A percentile compares a stretch with the other conserved stretches of the same genome.
phyloP scores from a whole-genome alignment of 2,113 vertebrate species.

The Lagopus muta region DNA sequence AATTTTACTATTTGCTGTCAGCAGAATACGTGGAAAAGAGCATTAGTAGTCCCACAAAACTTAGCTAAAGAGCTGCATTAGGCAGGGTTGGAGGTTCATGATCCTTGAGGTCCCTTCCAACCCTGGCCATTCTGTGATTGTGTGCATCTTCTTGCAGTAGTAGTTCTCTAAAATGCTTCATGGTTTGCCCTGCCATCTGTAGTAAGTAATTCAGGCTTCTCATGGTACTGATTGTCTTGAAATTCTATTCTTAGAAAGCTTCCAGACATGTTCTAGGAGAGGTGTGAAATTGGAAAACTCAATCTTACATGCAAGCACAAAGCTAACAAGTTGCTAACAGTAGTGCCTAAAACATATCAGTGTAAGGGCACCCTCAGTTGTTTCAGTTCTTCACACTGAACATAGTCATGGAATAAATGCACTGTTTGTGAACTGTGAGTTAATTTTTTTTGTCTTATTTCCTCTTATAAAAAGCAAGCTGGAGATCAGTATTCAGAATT shows the following conservation, averaged over 20 bases:
- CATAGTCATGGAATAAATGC: background rate
- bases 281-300: background rate
- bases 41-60: background rate
- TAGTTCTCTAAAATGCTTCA: background rate
- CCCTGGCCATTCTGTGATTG: too few relatives aligned
- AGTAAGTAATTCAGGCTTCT: background rate
- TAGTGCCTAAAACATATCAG: background rate
- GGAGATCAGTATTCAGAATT: background rate
- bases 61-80: background rate
- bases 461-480: background rate
- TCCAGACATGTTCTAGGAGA: background rate
- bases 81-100: too few relatives aligned
- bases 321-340: background rate
- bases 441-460: background rate
- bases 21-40: background rate
- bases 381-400: background rate
- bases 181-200: background rate
- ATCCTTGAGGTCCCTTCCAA: too few relatives aligned
- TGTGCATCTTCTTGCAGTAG: background rate
- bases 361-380: background rate
- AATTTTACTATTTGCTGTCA: background rate
- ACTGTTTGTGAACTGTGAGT: background rate
- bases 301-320: background rate
- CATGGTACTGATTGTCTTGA: background rate
- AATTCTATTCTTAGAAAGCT: background rate